These are phyloP conservation scores for Tetropium fuscum DNA, from an alignment of 2,888 invertebrate genomes.

Conservation along the genomic window DNA sequence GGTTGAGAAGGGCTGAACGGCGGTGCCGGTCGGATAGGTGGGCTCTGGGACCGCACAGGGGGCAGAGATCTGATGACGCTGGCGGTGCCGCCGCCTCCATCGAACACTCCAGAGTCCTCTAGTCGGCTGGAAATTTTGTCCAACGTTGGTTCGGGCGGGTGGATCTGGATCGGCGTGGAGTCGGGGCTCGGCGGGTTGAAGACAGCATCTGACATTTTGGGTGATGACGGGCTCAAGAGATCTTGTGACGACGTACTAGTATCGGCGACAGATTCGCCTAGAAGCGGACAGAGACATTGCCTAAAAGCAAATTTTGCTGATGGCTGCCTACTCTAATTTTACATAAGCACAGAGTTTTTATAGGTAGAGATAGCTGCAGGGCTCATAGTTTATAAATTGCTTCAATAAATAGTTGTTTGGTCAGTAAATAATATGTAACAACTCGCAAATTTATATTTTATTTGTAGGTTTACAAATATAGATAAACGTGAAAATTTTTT, in stretches of 20 bases:
- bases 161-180: conserved; percentile 68
- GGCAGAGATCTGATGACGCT: conserved; percentile 61
- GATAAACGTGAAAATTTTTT: too few species aligned
- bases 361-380: conserved; percentile 15
- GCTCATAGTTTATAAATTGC: conserved; percentile 15
- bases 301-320: conserved; percentile 63
- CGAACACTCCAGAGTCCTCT: conserved; percentile 70
- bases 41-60: conserved; percentile 61
- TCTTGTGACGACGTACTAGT: conserved; percentile 94
- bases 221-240: conserved; percentile 85
- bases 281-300: conserved; percentile 67
- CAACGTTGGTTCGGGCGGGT: conserved; percentile 66
- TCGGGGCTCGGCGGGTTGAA: conserved; percentile 71
- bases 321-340: conserved; percentile 60
- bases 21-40: conserved; percentile 60
- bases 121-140: conserved; percentile 66
- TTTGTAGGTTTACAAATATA: too few species aligned
- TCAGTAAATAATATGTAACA: too few species aligned
- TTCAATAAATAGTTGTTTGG: too few species aligned
- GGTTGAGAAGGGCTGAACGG: conserved; percentile 61
- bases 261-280: conserved; percentile 93
- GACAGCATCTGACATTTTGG: conserved; percentile 76
- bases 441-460: too few species aligned
- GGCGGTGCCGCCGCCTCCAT: conserved; percentile 63
- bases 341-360: conserved; percentile 33